A percentile compares a stretch with the other conserved stretches of the same genome.
These are phyloP conservation scores for Drosophila cognata DNA, from an alignment of 2,888 invertebrate genomes.

Conservation along the genomic window DNA sequence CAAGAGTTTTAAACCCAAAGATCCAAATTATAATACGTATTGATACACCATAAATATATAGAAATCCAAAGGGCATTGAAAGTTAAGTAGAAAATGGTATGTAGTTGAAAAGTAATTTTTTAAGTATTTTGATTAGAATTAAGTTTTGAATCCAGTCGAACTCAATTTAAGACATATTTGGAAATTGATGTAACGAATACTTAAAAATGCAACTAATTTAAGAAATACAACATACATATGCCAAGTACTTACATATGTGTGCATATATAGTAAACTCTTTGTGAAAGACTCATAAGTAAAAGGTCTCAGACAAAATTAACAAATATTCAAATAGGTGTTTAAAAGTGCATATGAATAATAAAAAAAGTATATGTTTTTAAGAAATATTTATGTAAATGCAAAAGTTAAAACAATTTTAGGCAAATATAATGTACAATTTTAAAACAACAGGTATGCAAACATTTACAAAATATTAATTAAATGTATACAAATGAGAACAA, in stretches of 20 bases:
- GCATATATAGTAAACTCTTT: constrained; percentile 34
- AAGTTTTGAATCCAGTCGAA: constrained; percentile 13
- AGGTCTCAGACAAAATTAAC: constrained; percentile 29
- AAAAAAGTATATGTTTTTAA: background rate
- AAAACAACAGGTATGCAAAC: background rate
- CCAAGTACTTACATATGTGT: constrained; percentile 19
- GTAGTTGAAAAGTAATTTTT: background rate
- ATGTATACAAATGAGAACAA: background rate
- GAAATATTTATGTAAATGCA: constrained; percentile 29
- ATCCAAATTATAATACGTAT: constrained; percentile 9
- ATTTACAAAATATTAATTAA: background rate
- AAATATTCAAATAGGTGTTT: constrained; percentile 26
- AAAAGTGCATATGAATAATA: background rate
- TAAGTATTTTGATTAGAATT: constrained; percentile 20
- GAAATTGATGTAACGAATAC: constrained; percentile 3
- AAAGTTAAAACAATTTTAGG: constrained; percentile 24
- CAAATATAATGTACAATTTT: background rate
- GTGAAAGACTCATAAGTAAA: constrained; percentile 48
- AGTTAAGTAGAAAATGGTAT: constrained; percentile 10
- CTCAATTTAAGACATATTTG: constrained; percentile 26
- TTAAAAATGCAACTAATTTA: constrained; percentile 8
- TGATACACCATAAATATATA: constrained; percentile 4
- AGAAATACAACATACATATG: constrained; percentile 5
- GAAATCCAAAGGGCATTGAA: constrained; percentile 34
- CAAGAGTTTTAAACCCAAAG: background rate